Base-by-base conservation (phyloP, 1,140 invertebrate genomes). In the Condylostylus longicornis region DNA sequence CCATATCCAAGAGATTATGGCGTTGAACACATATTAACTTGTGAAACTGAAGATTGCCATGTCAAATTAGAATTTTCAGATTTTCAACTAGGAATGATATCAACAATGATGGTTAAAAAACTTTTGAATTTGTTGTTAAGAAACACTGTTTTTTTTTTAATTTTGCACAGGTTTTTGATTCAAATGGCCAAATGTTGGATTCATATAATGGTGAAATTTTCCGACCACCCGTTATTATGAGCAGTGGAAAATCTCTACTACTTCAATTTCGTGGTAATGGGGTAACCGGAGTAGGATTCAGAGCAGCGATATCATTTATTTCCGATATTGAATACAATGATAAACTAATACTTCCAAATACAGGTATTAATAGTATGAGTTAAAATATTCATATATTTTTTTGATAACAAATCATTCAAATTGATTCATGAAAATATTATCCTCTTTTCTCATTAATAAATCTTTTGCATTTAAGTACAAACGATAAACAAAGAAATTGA, bases 231-330 rank as follows among this genome's bases (percentile, higher is more conserved):
- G 66, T 78, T 14, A 69, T 79, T 14, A 61, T 77, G 4, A 76
- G 71, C 35, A 67, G 68, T 4, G 77, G 77, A 1, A 70, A 75
- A 17, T 68, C 69, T 0, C 48, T 82, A 28, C 58, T 74, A 10
- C 63, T 81, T 13, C 65, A 74, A 48, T 82, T 81, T 50, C 75
- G 75, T 42, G 78, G 77, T 2, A 81, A 81, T 52, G 75, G 75
- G 1, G 77, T 69, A 13, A 72, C 74, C 5, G 71, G 73, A 28
- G 54, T 72, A 0, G 79, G 79, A 6, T 82, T 77, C 52, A 77
- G 77, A 42, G 72, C 75, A 0, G 66, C 69, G 42, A 79, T 80
- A 42, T 70, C 70, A 4, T 81, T 76, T 46, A 61, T 73, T 7
- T 61, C 68, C 44, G 67, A 64, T 2, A 64, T 70, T 35, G 53